Evolutionary conservation across 2,797 vertebrate species (phyloP), one percentile per base, ranked within the genome.

Genomic region (Pseudochirops cupreus): DNA sequence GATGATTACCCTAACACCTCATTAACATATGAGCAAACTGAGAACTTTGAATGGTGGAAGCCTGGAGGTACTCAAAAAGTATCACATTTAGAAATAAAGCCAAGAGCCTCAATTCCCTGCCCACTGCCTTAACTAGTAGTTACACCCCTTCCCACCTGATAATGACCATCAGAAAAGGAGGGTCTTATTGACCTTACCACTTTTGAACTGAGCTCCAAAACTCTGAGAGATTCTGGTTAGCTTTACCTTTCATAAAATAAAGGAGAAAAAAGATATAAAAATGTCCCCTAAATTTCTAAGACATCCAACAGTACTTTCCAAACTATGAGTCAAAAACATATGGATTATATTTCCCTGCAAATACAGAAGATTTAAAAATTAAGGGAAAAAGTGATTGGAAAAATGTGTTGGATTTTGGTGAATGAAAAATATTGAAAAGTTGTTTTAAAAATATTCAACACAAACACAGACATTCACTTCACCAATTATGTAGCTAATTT

Each of bases 281-380:
- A 91, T 29, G 33, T 31, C 29, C 33, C 87, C 26, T 67, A 95
- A 95, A 46, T 0, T 95, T 91, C 56, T 93, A 50, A 57, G 53
- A 87, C 59, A 93, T 91, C 39, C 90, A 96, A 95, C 5, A 92
- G 16, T 94, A 94, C 39, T 95, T 95, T 95, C 39, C 39, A 96
- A 93, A 62, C 52, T 39, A 96, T 57, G 87, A 95, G 28, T 55
- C 46, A 92, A 92, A 95, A 96, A 82, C 29, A 92, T 18, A 95
- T 16, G 33, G 28, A 95, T 90, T 92, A 92, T 46, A 96, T 91
- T 93, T 93, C 39, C 55, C 46, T 92, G 13, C 82, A 95, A 95
- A 96, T 89, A 96, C 3, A 58, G 2, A 11, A 0, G 93, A 94
- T 91, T 94, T 91, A 57, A 95, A 93, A 96, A 91, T 91, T 93